A percentile compares a stretch with the other conserved stretches of the same genome.
phyloP scores from a whole-genome alignment of 2,797 vertebrate species.

The Sebastiscus albofasciatus region DNA sequence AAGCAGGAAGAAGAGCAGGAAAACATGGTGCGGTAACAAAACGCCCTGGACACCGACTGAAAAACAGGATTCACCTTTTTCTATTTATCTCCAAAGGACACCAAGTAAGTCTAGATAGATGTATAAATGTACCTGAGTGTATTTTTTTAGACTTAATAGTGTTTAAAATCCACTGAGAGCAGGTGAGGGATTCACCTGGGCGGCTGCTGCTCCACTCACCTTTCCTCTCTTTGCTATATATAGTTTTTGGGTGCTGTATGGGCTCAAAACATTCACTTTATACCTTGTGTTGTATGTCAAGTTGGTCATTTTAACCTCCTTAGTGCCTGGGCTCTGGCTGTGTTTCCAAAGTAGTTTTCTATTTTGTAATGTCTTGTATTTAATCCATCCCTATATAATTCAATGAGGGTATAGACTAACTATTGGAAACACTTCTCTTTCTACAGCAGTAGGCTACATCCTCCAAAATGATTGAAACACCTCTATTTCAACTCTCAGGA shows the following conservation, averaged over 20 bases:
- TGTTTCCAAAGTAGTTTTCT: no score
- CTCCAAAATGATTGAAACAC: no score
- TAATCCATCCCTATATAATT: not conserved
- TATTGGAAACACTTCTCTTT: no score
- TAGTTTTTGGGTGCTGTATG: not conserved
- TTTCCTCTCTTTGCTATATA: not conserved
- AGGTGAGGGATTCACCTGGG: conserved; percentile 5
- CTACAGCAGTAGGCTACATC: no score
- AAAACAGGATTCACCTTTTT: not conserved
- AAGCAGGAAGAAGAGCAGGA: conserved; percentile 59
- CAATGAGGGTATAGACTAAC: no score
- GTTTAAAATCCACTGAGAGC: no score
- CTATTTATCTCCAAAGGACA: not conserved
- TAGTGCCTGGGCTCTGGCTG: not conserved
- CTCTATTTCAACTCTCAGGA: no score
- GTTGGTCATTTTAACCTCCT: not conserved
- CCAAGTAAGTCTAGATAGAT: conserved; percentile 10
- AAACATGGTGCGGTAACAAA: conserved; percentile 62
- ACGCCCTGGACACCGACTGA: conserved; percentile 12
- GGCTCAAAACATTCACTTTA: not conserved
- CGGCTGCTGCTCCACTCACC: not conserved
- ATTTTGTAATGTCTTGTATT: not conserved
- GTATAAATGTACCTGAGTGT: not conserved
- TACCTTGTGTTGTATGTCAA: not conserved
- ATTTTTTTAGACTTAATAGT: not conserved